Evolutionary conservation across 2,113 vertebrate genomes (phyloP), one percentile per base, ranked within the genome.

Genomic region (Tonatia bakeri): DNA sequence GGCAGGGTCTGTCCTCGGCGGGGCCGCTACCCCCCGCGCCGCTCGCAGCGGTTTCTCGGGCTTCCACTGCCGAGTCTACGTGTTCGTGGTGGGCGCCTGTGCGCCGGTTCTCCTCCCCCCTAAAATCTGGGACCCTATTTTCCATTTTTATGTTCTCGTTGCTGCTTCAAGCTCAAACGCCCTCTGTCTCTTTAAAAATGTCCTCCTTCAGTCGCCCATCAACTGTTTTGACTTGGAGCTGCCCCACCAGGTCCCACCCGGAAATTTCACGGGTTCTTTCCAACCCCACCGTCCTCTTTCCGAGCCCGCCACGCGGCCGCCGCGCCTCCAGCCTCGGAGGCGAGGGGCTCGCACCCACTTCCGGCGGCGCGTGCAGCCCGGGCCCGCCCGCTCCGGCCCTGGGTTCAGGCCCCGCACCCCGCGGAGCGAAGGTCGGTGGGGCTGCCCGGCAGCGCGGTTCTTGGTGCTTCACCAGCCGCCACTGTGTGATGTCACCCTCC

Each of bases 321-420:
- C 11, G 3, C 33, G 2, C 4, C 28, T 43, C 1, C 1, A 4
- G 80, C 83, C 73, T 86, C 33, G 6, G 95, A 96, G 93, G n/a
- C n/a, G 92, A 97, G 92, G 40, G 83, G 70, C 52, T 24, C 4
- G 4, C 5, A 1, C 56, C 16, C 56, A 92, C 73, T 91, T 91
- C 92, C 79, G 94, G 87, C 87, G 94, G 87, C 64, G 19, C 7
- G 7, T 26, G 61, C 33, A 0, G 10, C n/a, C 12, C 0, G 3
- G 11, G 12, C 8, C 1, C 0, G 5, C 10, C 28, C 0, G 87
- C 40, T 72, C 9, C 7, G 1, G 1, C 1, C 7, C 0, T 3
- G 22, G 43, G 33, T 52, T n/a, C 6, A 0, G 45, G 70, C 3
- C 3, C 2, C 1, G 14, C 26, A 0, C 1, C 54, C 0, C 0